Evolutionary conservation across 1,140 invertebrate species (phyloP).

Genomic region (Zaprionus vittiger): DNA sequence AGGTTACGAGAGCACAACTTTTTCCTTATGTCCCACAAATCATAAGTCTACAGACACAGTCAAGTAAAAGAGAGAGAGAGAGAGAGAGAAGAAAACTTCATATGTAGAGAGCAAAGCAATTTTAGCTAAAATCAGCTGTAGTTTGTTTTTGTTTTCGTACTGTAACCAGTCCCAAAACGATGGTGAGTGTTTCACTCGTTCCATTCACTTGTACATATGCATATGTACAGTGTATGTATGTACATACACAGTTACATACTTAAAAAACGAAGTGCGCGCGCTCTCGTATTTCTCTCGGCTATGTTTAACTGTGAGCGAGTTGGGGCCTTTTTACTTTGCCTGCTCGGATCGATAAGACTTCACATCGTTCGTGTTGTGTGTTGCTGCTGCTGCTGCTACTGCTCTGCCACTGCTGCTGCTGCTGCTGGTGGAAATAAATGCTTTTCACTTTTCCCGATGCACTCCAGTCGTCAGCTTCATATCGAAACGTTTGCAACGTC

Average conservation of each 20-base stretch:
- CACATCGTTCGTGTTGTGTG: constrained; percentile 42
- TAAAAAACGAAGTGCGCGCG: constrained; percentile 39
- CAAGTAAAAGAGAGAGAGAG: constrained; percentile 1
- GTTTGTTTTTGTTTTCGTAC: constrained; percentile 79
- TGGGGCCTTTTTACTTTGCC: constrained; percentile 43
- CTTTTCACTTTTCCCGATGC: constrained; percentile 84
- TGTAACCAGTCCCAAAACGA: constrained; percentile 35
- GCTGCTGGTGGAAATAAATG: constrained; percentile 74
- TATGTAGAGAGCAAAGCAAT: constrained; percentile 14
- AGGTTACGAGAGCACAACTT: background rate
- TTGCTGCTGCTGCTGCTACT: constrained; percentile 38
- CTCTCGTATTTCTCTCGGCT: constrained; percentile 25
- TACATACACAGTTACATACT: background rate
- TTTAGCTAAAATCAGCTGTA: constrained; percentile 74
- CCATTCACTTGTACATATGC: constrained; percentile 20
- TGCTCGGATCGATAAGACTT: constrained; percentile 74
- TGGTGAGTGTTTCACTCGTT: constrained; percentile 17
- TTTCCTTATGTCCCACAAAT: background rate
- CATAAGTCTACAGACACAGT: background rate
- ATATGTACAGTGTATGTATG: constrained; percentile 18
- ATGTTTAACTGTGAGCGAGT: constrained; percentile 54
- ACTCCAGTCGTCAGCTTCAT: constrained; percentile 82
- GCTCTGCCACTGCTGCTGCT: constrained; percentile 27
- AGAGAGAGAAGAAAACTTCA: background rate
- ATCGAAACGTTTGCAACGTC: constrained; percentile 76